phyloP scores from a whole-genome alignment of 2,113 vertebrate species.

The Zootoca vivipara region DNA sequence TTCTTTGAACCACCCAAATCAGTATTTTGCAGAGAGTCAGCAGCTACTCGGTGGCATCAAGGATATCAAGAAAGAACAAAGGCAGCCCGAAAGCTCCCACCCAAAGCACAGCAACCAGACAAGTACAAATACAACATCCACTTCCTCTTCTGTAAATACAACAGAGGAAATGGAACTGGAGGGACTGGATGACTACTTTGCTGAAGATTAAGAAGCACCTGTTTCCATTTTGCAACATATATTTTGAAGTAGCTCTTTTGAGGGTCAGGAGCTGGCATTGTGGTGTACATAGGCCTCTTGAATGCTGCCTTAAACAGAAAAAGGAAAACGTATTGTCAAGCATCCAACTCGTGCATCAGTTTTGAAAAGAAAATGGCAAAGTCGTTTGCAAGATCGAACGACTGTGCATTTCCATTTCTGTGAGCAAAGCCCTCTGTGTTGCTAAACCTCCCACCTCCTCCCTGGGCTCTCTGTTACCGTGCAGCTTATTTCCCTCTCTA shows the following conservation, averaged over 20 bases:
- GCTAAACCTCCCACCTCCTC: background rate
- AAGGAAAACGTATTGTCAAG: background rate
- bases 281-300: background rate
- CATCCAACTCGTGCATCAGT: background rate
- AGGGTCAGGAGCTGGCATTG: conserved; percentile 2
- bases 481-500: background rate
- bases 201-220: conserved; percentile 62
- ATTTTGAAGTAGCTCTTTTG: background rate
- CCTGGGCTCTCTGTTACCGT: conserved; percentile 27
- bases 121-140: conserved; percentile 30
- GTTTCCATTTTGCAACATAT: background rate
- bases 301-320: conserved; percentile 16
- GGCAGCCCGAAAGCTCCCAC: conserved; percentile 70
- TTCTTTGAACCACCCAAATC: conserved; percentile 95
- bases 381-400: background rate
- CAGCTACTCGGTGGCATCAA: conserved; percentile 73
- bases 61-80: conserved; percentile 86
- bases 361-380: background rate
- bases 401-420: conserved; percentile 6
- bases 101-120: conserved; percentile 67
- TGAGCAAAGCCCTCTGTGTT: background rate
- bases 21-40: conserved; percentile 94
- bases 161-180: conserved; percentile 78
- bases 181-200: conserved; percentile 84
- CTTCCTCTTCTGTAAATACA: conserved; percentile 48